A percentile compares a stretch with the other conserved stretches of the same genome.
Evolutionary conservation across 2,113 vertebrate species (phyloP).

Genomic region (Spermophilus dauricus): DNA sequence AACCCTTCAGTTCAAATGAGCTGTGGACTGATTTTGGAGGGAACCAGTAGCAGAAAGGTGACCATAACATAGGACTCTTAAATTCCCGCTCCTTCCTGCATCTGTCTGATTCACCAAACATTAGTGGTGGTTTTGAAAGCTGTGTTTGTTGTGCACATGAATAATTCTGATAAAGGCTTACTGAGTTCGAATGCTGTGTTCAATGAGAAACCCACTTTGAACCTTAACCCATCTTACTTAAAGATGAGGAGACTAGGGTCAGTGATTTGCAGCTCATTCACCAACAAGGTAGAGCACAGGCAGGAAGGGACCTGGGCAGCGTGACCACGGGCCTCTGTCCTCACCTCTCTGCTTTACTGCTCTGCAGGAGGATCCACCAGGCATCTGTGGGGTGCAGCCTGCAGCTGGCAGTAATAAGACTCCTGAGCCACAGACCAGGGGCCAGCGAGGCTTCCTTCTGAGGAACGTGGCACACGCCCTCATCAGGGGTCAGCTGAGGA

Average conservation of each 20-base stretch:
- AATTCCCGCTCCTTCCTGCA: not conserved
- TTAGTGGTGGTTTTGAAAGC: not conserved
- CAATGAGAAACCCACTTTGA: not conserved
- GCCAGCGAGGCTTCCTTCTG: not conserved
- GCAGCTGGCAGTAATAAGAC: not conserved
- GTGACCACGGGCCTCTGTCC: not conserved
- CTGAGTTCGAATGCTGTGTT: not conserved
- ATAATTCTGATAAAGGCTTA: not conserved
- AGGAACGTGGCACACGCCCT: too few species aligned
- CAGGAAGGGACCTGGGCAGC: not conserved
- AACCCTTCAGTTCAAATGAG: not conserved
- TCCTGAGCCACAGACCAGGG: not conserved
- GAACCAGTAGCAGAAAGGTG: not conserved
- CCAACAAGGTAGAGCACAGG: too few species aligned
- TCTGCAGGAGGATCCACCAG: not conserved
- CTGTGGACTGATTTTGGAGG: not conserved
- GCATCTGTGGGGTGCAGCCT: fast-evolving
- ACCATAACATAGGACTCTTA: not conserved
- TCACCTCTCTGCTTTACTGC: not conserved
- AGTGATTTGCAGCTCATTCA: not conserved
- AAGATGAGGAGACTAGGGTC: not conserved
- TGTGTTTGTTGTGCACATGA: not conserved
- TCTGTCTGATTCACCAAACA: not conserved
- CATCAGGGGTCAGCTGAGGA: too few species aligned
- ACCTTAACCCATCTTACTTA: not conserved